Conservation (phyloP, 2,113 vertebrate species). For the Prionailurus viverrinus region DNA sequence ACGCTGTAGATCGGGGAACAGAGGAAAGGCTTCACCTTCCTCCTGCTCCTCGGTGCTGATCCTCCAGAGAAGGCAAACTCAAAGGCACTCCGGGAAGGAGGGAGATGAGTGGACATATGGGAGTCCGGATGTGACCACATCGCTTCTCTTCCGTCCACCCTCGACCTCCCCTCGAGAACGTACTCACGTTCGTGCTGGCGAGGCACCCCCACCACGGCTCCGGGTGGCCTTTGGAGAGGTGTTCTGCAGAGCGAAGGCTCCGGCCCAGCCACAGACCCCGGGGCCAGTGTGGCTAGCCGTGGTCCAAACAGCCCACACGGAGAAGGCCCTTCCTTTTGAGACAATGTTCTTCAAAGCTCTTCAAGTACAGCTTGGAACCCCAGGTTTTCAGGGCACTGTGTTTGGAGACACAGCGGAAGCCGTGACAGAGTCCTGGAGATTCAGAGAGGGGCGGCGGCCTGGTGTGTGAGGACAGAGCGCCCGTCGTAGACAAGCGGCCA, state of each 20-base stretch:
- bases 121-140: not conserved
- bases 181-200: not conserved
- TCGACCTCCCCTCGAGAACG: not conserved
- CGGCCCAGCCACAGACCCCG: rapidly evolving
- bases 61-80: not conserved
- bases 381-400: rapidly evolving
- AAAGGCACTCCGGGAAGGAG: not conserved
- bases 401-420: not conserved
- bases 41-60: not conserved
- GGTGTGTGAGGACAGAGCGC: not conserved
- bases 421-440: not conserved
- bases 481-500: not conserved
- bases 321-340: not conserved
- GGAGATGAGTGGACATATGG: too few relatives aligned
- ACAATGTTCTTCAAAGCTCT: not conserved
- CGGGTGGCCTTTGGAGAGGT: not conserved
- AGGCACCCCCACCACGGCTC: rapidly evolving
- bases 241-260: not conserved
- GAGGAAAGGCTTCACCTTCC: not conserved
- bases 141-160: not conserved
- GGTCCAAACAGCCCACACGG: not conserved
- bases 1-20: not conserved
- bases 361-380: not conserved
- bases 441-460: not conserved
- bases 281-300: rapidly evolving